Conservation (phyloP, 2,888 invertebrate genomes). For the Acronicta psi region DNA sequence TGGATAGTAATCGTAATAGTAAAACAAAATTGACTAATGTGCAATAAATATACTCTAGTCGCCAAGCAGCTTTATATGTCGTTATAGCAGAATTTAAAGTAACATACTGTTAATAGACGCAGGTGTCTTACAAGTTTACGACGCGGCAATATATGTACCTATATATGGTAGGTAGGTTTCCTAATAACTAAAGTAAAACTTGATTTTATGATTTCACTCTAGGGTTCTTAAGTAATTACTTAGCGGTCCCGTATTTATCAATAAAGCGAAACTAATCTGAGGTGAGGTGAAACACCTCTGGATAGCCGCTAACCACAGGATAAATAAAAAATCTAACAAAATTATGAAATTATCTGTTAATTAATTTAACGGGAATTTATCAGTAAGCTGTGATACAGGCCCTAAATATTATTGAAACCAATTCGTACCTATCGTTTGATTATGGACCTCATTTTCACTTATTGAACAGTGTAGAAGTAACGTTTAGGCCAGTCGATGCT, state of each 20-base stretch:
- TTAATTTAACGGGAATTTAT: too few species aligned
- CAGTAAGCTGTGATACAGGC: too few species aligned
- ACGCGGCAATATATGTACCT: slow-evolving; percentile 13
- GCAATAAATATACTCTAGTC: too few species aligned
- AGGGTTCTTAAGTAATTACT: not conserved
- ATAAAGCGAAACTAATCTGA: slow-evolving; percentile 1
- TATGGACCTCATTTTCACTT: slow-evolving; percentile 10
- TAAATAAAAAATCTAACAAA: too few species aligned
- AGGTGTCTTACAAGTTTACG: slow-evolving; percentile 39
- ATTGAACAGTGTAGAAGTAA: slow-evolving; percentile 16
- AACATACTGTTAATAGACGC: slow-evolving; percentile 29
- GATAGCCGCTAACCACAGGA: too few species aligned
- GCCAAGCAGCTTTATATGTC: not conserved
- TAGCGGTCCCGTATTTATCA: slow-evolving; percentile 3
- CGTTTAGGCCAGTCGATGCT: slow-evolving; percentile 34
- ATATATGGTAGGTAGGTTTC: too few species aligned
- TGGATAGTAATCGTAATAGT: too few species aligned
- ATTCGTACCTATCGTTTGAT: too few species aligned
- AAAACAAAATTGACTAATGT: not conserved
- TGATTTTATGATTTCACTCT: slow-evolving; percentile 21
- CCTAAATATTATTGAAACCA: too few species aligned
- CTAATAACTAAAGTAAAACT: slow-evolving; percentile 36
- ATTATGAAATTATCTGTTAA: too few species aligned
- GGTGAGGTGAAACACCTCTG: too few species aligned
- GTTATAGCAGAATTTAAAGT: slow-evolving; percentile 36